A percentile compares a stretch with the other conserved stretches of the same genome.
These are phyloP conservation scores for Mythimna vitellina DNA, from an alignment of 2,888 invertebrate genomes.

Conservation along the genomic window DNA sequence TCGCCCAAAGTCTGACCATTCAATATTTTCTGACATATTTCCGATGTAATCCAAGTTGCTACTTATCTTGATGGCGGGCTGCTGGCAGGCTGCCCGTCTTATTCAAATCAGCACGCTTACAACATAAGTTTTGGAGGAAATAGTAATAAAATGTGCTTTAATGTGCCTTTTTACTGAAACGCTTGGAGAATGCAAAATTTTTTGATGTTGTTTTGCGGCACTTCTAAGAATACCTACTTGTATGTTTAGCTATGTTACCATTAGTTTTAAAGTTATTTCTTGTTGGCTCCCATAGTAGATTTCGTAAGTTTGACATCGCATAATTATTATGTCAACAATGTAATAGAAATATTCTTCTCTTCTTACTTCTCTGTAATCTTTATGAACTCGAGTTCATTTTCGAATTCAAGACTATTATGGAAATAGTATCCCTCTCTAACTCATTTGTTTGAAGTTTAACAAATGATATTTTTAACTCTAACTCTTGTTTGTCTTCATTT, in stretches of 20 bases:
- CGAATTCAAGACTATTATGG: neutral
- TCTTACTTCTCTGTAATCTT: neutral
- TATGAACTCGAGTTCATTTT: neutral
- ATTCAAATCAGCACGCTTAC: conserved; percentile 62
- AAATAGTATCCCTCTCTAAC: neutral
- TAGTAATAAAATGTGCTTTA: conserved; percentile 57
- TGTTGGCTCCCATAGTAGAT: neutral
- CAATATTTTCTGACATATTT: conserved; percentile 51
- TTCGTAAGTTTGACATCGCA: neutral
- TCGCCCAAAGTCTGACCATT: conserved; percentile 39
- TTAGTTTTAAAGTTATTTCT: neutral
- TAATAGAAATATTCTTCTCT: neutral
- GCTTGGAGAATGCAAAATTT: conserved; percentile 19
- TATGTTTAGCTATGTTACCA: neutral
- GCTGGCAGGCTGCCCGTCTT: conserved; percentile 67
- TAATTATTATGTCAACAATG: neutral
- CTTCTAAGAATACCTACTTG: neutral
- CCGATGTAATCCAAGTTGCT: conserved; percentile 52
- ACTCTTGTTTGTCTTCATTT: neutral
- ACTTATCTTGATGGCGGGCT: conserved; percentile 63
- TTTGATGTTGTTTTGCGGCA: conserved; percentile 16
- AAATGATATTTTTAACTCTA: neutral
- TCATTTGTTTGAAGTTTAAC: neutral
- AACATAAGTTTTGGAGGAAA: conserved; percentile 64
- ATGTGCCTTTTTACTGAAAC: conserved; percentile 46